phyloP scores from a whole-genome alignment of 1,140 invertebrate genomes.

The Drosophila quadrilineata region DNA sequence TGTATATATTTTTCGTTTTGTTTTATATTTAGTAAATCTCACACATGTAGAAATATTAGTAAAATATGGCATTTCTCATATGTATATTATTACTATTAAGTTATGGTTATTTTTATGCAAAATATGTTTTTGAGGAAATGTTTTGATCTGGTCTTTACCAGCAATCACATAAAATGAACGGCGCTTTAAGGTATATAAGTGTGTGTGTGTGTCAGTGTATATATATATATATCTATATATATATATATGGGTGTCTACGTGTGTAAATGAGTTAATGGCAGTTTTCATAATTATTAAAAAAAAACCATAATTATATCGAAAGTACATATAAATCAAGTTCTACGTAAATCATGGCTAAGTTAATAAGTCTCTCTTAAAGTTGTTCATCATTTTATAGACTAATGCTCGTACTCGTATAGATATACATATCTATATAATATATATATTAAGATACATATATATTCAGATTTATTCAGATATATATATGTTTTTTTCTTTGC shows the following conservation, averaged over 20 bases:
- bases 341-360: constrained; percentile 3
- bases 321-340: background rate
- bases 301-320: background rate
- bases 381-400: no score
- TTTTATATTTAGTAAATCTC: constrained; percentile 75
- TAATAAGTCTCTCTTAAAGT: constrained; percentile 17
- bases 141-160: constrained; percentile 55
- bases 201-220: constrained; percentile 29
- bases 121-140: constrained; percentile 43
- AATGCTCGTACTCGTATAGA: constrained; percentile 24
- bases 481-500: constrained; percentile 55
- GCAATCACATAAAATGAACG: constrained; percentile 76
- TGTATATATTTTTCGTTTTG: constrained; percentile 42
- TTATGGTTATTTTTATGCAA: constrained; percentile 36
- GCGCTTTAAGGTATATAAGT: constrained; percentile 53
- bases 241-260: no score
- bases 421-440: constrained; percentile 40
- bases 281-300: constrained; percentile 19
- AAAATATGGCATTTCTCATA: constrained; percentile 76
- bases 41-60: constrained; percentile 61
- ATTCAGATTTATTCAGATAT: constrained; percentile 52
- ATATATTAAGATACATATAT: constrained; percentile 32
- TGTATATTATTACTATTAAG: constrained; percentile 32
- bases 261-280: constrained; percentile 38
- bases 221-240: constrained; percentile 31